These are phyloP conservation scores for Brachionus sp. DNA, from an alignment of 1,140 invertebrate genomes.

Conservation along the genomic window DNA sequence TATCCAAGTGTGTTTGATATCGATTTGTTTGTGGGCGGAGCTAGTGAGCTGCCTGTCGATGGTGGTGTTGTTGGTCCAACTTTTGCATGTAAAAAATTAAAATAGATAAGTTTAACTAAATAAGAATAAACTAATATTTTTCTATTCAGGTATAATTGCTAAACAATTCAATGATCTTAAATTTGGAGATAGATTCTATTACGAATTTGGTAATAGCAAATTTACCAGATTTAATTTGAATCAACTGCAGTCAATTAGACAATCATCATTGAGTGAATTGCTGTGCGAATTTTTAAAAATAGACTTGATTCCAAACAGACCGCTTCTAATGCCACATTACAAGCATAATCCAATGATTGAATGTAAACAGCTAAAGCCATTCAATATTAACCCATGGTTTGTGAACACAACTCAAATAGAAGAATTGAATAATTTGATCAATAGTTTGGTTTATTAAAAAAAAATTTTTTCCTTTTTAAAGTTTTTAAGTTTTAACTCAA, in stretches of 20 bases:
- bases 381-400: constrained; percentile 9
- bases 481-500: not conserved
- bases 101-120: too few species aligned
- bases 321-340: not conserved
- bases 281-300: not conserved
- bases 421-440: not conserved
- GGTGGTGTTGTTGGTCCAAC: constrained; percentile 88
- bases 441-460: not conserved
- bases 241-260: not conserved
- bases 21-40: constrained; percentile 61
- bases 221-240: not conserved
- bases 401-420: not conserved
- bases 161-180: constrained; percentile 84
- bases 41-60: constrained; percentile 76
- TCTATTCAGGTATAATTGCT: constrained; percentile 67
- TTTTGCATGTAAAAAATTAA: constrained; percentile 81
- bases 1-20: constrained; percentile 47
- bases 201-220: constrained; percentile 53
- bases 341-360: constrained; percentile 4
- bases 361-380: not conserved
- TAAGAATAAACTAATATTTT: too few species aligned
- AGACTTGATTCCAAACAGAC: not conserved
- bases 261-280: not conserved
- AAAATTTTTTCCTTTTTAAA: not conserved
- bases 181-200: constrained; percentile 91